Conservation (phyloP, 2,888 invertebrate species). For the Papilio protenor region DNA sequence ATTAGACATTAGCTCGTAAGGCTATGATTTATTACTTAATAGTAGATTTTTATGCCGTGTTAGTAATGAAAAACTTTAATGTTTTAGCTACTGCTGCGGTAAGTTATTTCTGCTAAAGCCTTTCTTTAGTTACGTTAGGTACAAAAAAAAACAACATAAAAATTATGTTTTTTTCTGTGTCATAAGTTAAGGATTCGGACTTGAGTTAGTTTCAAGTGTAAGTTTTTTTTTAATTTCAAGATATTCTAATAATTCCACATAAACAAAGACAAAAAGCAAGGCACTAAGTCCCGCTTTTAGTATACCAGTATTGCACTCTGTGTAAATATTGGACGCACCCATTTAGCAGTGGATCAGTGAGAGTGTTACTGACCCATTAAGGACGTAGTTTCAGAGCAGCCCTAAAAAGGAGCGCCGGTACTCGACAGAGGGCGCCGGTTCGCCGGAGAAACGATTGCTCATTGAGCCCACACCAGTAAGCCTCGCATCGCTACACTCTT, state of each 20-base stretch:
- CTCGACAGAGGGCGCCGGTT: slow-evolving; percentile 74
- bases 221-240: not conserved
- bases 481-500: slow-evolving; percentile 49
- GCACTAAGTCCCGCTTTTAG: not conserved
- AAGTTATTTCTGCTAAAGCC: slow-evolving; percentile 38
- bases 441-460: slow-evolving; percentile 83
- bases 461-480: slow-evolving; percentile 83
- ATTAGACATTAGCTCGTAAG: slow-evolving; percentile 25
- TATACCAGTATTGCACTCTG: slow-evolving; percentile 39
- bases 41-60: not conserved
- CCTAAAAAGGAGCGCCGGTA: slow-evolving; percentile 79
- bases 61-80: slow-evolving; percentile 17
- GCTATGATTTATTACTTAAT: not conserved
- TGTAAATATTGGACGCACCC: slow-evolving; percentile 45
- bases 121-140: not conserved
- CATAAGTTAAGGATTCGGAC: not conserved
- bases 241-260: not conserved
- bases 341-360: slow-evolving; percentile 46
- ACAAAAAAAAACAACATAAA: not conserved
- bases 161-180: not conserved
- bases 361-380: slow-evolving; percentile 66
- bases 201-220: not conserved
- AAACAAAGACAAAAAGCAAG: not conserved
- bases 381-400: slow-evolving; percentile 81
- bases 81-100: slow-evolving; percentile 38